These are phyloP conservation scores for Rosalia funebris DNA, from an alignment of 2,888 invertebrate species.

Conservation along the genomic window DNA sequence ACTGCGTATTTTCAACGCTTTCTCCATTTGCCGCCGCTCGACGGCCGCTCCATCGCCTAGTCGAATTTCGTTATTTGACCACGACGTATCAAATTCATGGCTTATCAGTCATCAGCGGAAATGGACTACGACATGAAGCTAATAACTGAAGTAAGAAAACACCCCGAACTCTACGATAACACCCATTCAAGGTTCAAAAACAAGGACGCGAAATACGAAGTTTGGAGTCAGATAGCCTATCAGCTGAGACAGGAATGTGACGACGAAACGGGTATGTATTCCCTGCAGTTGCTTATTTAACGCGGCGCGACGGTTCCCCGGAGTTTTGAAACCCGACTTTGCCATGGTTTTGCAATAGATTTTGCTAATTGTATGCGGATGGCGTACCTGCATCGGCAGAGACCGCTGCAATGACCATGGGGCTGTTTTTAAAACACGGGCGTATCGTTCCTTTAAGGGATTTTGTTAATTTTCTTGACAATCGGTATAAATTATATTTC, in stretches of 20 bases:
- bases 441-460: too few species aligned
- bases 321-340: too few species aligned
- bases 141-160: slow-evolving; percentile 32
- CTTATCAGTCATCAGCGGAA: not conserved
- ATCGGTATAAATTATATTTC: too few species aligned
- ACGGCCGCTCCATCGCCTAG: slow-evolving; percentile 11
- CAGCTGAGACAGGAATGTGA: slow-evolving; percentile 36
- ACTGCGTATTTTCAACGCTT: slow-evolving; percentile 17
- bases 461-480: too few species aligned
- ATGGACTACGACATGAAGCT: slow-evolving; percentile 41
- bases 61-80: slow-evolving; percentile 3
- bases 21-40: slow-evolving; percentile 13
- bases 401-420: too few species aligned
- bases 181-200: slow-evolving; percentile 37
- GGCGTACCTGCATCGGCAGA: too few species aligned
- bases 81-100: slow-evolving; percentile 9
- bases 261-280: slow-evolving; percentile 36
- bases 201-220: slow-evolving; percentile 31
- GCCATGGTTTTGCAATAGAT: too few species aligned
- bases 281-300: too few species aligned
- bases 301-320: too few species aligned
- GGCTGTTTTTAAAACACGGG: too few species aligned
- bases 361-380: too few species aligned
- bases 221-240: slow-evolving; percentile 36
- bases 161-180: slow-evolving; percentile 41